These are phyloP conservation scores for Phalacrocorax pelagicus DNA, from an alignment of 2,113 vertebrate genomes.

Conservation along the genomic window DNA sequence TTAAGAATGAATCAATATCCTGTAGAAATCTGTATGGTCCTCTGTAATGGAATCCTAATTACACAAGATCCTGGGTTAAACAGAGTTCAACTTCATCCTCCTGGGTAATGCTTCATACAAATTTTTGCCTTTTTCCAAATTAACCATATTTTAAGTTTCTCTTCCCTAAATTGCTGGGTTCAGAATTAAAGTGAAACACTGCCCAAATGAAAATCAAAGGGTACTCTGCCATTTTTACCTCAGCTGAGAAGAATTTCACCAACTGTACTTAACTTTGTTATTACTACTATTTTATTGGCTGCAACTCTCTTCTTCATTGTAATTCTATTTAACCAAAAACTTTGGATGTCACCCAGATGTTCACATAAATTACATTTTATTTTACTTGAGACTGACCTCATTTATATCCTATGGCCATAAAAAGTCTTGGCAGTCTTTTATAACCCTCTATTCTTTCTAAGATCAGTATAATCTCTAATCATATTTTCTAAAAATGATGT, in stretches of 20 bases:
- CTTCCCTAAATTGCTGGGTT: slow-evolving; percentile 6
- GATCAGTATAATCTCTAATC: neutral
- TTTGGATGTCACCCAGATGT: neutral
- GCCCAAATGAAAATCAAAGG: neutral
- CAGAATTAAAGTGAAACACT: neutral
- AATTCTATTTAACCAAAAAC: neutral
- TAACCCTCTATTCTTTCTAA: neutral
- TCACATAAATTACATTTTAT: neutral
- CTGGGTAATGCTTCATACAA: neutral
- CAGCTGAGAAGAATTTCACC: slow-evolving; percentile 25
- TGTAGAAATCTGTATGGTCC: neutral
- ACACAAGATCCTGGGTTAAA: neutral
- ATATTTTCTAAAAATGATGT: neutral
- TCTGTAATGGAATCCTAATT: neutral
- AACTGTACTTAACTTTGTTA: neutral
- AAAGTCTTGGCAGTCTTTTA: neutral
- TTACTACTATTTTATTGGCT: neutral
- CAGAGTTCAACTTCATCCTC: neutral
- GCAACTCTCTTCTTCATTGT: neutral
- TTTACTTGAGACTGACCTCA: neutral
- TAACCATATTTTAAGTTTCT: neutral
- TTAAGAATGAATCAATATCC: slow-evolving; percentile 5
- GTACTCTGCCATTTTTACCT: neutral
- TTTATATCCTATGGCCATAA: neutral
- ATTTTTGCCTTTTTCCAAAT: neutral